Conservation (phyloP, 2,113 vertebrate genomes). For the Anthoscopus minutus region DNA sequence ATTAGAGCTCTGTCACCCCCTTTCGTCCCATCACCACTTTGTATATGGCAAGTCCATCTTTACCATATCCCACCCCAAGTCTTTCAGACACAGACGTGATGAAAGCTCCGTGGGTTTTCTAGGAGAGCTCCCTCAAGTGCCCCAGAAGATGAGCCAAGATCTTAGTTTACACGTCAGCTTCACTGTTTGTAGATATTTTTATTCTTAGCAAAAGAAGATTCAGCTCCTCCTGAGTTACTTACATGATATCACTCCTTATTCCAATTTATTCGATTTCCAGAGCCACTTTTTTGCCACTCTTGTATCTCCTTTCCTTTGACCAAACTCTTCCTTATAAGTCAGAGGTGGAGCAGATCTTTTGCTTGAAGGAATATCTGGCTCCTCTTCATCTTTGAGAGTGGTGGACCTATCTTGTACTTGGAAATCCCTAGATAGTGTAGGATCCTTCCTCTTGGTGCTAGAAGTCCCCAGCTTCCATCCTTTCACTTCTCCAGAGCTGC, state of each 20-base stretch:
- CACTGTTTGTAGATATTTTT: not conserved
- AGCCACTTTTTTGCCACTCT: not conserved
- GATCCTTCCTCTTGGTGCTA: not conserved
- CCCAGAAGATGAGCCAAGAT: not conserved
- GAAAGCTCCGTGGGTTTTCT: not conserved
- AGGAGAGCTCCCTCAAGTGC: not conserved
- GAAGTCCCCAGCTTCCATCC: not conserved
- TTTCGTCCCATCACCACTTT: not conserved
- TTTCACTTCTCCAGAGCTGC: not conserved
- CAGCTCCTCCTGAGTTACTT: not conserved
- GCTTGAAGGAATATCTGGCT: not conserved
- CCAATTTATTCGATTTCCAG: not conserved
- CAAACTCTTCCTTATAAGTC: not conserved
- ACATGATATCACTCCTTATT: not conserved
- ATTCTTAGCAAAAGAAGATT: not conserved
- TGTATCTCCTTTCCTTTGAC: not conserved
- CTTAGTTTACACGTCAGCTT: not conserved
- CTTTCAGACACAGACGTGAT: not conserved
- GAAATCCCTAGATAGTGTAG: not conserved
- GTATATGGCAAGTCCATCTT: not conserved
- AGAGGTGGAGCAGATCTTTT: not conserved
- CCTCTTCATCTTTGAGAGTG: not conserved
- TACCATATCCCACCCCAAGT: not conserved
- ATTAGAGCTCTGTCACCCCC: not conserved
- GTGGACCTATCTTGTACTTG: not conserved